phyloP scores from a whole-genome alignment of 2,797 vertebrate species.

The Syngnathus acus region DNA sequence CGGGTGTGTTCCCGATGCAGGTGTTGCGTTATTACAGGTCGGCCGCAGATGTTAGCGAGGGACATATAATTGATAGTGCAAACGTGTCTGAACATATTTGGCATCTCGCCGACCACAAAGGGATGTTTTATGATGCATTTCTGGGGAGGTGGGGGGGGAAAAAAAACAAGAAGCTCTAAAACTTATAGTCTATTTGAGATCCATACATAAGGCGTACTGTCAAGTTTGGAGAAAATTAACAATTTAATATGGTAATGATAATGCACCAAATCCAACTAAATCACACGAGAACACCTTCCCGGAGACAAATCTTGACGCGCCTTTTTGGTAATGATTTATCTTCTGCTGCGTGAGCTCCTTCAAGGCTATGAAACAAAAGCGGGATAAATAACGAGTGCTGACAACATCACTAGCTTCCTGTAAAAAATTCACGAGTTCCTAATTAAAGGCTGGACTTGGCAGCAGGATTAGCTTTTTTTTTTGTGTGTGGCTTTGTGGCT shows the following conservation, averaged over 20 bases:
- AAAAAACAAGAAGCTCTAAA: background rate
- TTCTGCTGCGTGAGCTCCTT: constrained; percentile 3
- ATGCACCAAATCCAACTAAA: background rate
- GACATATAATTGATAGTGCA: constrained; percentile 50
- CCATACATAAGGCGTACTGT: no score
- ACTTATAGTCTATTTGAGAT: background rate
- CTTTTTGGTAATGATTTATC: constrained; percentile 16
- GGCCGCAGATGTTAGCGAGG: constrained; percentile 51
- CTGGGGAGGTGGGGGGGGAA: constrained; percentile 5
- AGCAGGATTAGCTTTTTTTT: background rate
- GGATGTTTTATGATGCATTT: constrained; percentile 6
- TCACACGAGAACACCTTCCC: background rate
- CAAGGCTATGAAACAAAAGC: constrained; percentile 11
- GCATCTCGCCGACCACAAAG: constrained; percentile 16
- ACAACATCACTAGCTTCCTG: constrained; percentile 20
- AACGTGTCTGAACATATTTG: constrained; percentile 58
- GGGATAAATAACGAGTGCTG: constrained; percentile 2
- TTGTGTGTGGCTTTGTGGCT: background rate
- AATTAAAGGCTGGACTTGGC: constrained; percentile 25
- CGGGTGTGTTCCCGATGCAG: constrained; percentile 36
- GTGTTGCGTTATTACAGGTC: constrained; percentile 70
- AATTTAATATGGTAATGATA: background rate
- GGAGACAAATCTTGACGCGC: background rate
- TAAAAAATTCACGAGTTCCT: constrained; percentile 15
- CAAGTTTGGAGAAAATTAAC: no score